Conservation (phyloP, 2,797 vertebrate species). For the Enteromius thamalakanensis region DNA sequence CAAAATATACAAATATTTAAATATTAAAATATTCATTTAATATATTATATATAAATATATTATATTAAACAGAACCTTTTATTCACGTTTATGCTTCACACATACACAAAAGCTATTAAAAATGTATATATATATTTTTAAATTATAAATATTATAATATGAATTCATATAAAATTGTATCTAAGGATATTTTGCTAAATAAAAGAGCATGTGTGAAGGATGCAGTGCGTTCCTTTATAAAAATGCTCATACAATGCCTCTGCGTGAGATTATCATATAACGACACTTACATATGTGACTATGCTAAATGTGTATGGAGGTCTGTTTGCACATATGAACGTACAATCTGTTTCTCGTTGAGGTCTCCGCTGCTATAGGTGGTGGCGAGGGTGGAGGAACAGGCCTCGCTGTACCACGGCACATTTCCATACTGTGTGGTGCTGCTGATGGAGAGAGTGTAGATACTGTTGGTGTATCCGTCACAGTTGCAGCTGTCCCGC, state of each 20-base stretch:
- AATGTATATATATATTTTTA: not conserved
- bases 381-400: slow-evolving; percentile 96
- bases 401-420: slow-evolving; percentile 99
- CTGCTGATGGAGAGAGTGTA: slow-evolving; percentile 98
- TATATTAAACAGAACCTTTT: not conserved
- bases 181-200: not conserved
- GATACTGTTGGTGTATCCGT: slow-evolving; percentile 99
- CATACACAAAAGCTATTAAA: not conserved
- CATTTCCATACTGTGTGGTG: slow-evolving; percentile 90
- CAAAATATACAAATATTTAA: too few relatives aligned
- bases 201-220: not conserved
- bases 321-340: slow-evolving; percentile 6
- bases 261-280: not conserved
- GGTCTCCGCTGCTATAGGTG: slow-evolving; percentile 96
- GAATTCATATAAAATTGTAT: not conserved
- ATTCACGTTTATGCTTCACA: not conserved
- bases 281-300: not conserved
- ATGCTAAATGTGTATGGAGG: not conserved
- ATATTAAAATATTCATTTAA: not conserved
- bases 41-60: not conserved
- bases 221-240: not conserved
- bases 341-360: slow-evolving; percentile 96
- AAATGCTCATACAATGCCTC: not conserved
- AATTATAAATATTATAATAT: not conserved
- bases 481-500: slow-evolving; percentile 97